Conservation (phyloP, 2,888 invertebrate species). For the Sicus ferrugineus region DNA sequence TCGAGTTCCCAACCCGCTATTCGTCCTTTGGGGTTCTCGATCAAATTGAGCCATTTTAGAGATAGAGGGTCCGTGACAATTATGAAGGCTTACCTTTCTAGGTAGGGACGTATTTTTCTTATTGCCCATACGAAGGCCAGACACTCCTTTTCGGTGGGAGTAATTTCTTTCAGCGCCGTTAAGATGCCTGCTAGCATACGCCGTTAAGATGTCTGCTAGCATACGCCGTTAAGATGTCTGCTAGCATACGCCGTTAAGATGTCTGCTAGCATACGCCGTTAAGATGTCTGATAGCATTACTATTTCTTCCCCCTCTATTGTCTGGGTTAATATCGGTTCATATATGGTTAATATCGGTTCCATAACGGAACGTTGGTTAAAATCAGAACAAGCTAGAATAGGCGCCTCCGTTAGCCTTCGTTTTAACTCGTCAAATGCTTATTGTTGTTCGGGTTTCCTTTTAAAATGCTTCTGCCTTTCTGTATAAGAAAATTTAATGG, state of each 20-base stretch:
- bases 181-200: background rate
- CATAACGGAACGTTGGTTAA: constrained; percentile 10
- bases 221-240: no score
- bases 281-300: no score
- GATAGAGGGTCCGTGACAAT: background rate
- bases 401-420: constrained; percentile 13
- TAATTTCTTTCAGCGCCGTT: constrained; percentile 18
- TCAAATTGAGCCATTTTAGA: constrained; percentile 8
- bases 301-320: background rate
- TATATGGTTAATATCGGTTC: constrained; percentile 29
- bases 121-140: no score
- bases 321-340: constrained; percentile 17
- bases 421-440: constrained; percentile 23
- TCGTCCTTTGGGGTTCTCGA: constrained; percentile 16
- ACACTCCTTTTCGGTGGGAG: constrained; percentile 31
- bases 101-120: no score
- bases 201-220: no score
- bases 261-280: constrained; percentile 9
- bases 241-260: background rate
- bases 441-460: constrained; percentile 31
- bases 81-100: no score
- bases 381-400: constrained; percentile 18
- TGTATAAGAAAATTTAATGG: constrained; percentile 30
- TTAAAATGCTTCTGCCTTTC: constrained; percentile 29
- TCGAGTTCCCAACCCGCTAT: constrained; percentile 39